Evolutionary conservation across 2,113 vertebrate species (phyloP).

Genomic region (Noctilio leporinus): DNA sequence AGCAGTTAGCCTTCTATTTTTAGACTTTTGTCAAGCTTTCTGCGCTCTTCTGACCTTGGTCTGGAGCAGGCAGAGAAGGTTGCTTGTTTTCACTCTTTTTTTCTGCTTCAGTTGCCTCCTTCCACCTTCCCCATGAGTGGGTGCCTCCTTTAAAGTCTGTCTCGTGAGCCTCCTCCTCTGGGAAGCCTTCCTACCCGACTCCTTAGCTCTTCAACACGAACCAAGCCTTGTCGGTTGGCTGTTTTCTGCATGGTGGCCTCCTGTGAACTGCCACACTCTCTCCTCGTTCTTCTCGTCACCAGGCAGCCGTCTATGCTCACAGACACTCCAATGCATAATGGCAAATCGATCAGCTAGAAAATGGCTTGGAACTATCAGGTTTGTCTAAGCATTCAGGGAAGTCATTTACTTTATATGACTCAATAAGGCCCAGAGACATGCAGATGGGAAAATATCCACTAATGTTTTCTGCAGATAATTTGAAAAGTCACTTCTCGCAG

Average conservation of each 20-base stretch:
- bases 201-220: background rate
- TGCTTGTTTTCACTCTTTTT: background rate
- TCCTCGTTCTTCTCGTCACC: background rate
- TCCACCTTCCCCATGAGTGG: background rate
- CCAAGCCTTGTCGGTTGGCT: background rate
- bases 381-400: slow-evolving; percentile 62
- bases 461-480: slow-evolving; percentile 76
- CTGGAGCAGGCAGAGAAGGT: background rate
- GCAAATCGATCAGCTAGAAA: slow-evolving; percentile 71
- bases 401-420: slow-evolving; percentile 62
- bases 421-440: slow-evolving; percentile 63
- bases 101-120: background rate
- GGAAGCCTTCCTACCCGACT: background rate
- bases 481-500: slow-evolving; percentile 64
- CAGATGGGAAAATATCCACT: slow-evolving; percentile 70
- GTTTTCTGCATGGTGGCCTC: background rate
- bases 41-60: background rate
- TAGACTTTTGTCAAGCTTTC: background rate
- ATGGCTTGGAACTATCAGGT: slow-evolving; percentile 51
- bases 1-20: background rate
- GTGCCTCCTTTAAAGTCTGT: background rate
- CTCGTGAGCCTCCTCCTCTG: background rate
- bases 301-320: slow-evolving; percentile 16
- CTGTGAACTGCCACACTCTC: background rate
- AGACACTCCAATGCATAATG: background rate